Conservation (phyloP, 2,888 invertebrate species). For the Drosophila gaucha region DNA sequence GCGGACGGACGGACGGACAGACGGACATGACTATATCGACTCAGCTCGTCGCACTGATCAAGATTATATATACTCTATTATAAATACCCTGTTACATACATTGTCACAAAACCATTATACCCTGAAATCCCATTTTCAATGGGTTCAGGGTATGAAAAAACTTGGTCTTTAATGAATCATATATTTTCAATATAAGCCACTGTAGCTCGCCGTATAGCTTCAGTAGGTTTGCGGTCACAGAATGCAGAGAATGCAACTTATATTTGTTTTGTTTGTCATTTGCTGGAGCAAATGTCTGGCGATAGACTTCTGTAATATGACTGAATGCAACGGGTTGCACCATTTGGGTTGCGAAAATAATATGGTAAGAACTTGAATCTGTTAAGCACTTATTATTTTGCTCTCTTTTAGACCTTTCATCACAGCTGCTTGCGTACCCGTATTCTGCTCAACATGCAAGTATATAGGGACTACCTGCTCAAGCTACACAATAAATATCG, state of each 20-base stretch:
- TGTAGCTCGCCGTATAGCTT: not conserved
- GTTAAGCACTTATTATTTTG: not conserved
- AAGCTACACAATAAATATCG: slow-evolving; percentile 58
- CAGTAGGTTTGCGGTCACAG: slow-evolving; percentile 10
- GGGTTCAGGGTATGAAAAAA: too few relatives aligned
- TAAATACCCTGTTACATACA: too few relatives aligned
- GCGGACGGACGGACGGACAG: too few relatives aligned
- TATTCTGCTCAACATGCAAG: slow-evolving; percentile 47
- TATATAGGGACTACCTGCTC: slow-evolving; percentile 48
- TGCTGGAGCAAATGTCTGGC: slow-evolving; percentile 13
- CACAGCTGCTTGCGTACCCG: slow-evolving; percentile 35
- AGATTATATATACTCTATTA: too few relatives aligned
- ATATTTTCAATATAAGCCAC: slow-evolving; percentile 5
- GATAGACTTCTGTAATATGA: slow-evolving; percentile 57
- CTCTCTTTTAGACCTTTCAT: slow-evolving; percentile 46
- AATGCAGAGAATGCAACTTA: slow-evolving; percentile 36
- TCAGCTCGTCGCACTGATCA: too few relatives aligned
- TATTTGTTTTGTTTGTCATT: not conserved
- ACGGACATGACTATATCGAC: too few relatives aligned
- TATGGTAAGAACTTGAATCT: slow-evolving; percentile 38
- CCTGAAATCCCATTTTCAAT: too few relatives aligned
- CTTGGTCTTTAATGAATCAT: slow-evolving; percentile 2
- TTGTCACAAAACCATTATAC: too few relatives aligned
- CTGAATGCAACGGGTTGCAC: slow-evolving; percentile 31
- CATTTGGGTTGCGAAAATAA: slow-evolving; percentile 66